These are phyloP conservation scores for Ophion obscuratus DNA, from an alignment of 2,888 invertebrate genomes.

Conservation along the genomic window DNA sequence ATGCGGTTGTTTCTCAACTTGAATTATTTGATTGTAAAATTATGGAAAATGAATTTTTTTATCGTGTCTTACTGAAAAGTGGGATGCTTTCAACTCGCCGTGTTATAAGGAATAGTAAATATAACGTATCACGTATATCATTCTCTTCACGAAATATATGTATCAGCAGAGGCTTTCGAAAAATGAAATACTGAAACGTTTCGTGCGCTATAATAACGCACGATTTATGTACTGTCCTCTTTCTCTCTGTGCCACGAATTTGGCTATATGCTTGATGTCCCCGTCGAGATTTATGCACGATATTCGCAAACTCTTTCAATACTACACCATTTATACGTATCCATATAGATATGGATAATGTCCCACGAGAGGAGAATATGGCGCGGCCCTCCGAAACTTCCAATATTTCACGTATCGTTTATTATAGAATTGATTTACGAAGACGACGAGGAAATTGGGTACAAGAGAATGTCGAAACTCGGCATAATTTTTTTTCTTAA, in stretches of 20 bases:
- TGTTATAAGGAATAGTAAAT: conserved; percentile 25
- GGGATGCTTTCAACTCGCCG: not conserved
- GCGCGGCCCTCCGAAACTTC: conserved; percentile 34
- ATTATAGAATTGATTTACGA: conserved; percentile 56
- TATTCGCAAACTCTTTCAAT: conserved; percentile 59
- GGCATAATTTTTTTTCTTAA: not conserved
- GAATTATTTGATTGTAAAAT: not conserved
- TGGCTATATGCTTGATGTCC: conserved; percentile 49
- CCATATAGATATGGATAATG: not conserved
- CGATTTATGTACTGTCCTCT: conserved; percentile 62
- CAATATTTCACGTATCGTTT: conserved; percentile 52
- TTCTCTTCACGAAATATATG: conserved; percentile 6
- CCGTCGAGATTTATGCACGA: conserved; percentile 60
- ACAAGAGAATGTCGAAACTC: conserved; percentile 6
- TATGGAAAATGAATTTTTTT: not conserved
- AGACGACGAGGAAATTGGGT: conserved; percentile 27
- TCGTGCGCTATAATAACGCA: conserved; percentile 62
- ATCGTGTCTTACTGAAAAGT: not conserved
- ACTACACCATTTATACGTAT: conserved; percentile 8
- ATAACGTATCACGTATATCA: conserved; percentile 43
- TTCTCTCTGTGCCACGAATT: conserved; percentile 42
- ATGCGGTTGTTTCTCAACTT: not conserved
- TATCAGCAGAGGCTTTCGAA: conserved; percentile 57
- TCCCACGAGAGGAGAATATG: conserved; percentile 20
- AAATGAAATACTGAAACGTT: conserved; percentile 66